Evolutionary conservation across 2,113 vertebrate genomes (phyloP).

Genomic region (Rhinogobius similis): DNA sequence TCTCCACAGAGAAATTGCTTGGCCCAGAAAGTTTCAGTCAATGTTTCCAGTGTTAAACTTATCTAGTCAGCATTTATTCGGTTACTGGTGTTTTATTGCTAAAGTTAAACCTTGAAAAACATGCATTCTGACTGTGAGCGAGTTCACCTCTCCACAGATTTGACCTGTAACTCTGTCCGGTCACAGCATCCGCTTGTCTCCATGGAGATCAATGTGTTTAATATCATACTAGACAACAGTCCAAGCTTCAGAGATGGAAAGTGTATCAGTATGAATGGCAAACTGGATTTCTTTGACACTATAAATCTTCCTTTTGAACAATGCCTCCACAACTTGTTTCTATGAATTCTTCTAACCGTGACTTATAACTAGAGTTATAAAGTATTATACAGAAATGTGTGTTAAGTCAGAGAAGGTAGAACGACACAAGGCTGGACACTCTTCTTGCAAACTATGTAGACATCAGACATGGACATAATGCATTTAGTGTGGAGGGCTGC

Average conservation of each 20-base stretch:
- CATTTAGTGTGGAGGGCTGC: conserved; percentile 1
- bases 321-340: too few relatives aligned
- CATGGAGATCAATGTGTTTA: neutral
- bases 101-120: neutral
- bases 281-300: too few relatives aligned
- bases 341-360: too few relatives aligned
- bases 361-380: neutral
- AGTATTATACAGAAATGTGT: too few relatives aligned
- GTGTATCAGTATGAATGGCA: too few relatives aligned
- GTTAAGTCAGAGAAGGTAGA: neutral
- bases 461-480: conserved; percentile 12
- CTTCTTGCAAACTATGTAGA: neutral
- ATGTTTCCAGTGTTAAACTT: neutral
- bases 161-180: neutral
- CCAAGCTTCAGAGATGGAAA: too few relatives aligned
- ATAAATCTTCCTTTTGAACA: too few relatives aligned
- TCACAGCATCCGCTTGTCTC: neutral
- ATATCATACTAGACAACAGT: neutral
- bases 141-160: neutral
- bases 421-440: neutral
- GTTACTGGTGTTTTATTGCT: too few relatives aligned
- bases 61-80: too few relatives aligned
- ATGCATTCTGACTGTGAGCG: neutral
- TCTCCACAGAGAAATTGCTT: neutral
- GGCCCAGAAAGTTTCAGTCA: too few relatives aligned